Evolutionary conservation across 2,888 invertebrate genomes (phyloP).

Genomic region (Lycia hirtaria): DNA sequence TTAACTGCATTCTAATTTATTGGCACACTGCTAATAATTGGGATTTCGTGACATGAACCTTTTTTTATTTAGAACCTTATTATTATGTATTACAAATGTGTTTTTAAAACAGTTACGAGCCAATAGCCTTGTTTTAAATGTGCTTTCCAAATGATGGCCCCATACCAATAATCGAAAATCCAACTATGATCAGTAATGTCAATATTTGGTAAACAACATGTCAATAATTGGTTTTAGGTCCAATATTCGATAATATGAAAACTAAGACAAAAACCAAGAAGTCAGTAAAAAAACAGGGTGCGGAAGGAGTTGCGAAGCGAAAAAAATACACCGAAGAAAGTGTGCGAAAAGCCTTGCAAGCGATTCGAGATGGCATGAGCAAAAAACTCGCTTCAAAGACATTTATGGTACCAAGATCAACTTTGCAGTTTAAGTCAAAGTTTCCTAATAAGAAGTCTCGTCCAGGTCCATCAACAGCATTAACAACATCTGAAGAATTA

Average conservation of each 20-base stretch:
- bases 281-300: not conserved
- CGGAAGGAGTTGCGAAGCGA: slow-evolving; percentile 7
- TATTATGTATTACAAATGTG: slow-evolving; percentile 1
- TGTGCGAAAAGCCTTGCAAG: slow-evolving; percentile 20
- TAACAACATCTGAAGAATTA: slow-evolving; percentile 15
- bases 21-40: slow-evolving; percentile 17
- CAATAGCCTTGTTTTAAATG: not conserved
- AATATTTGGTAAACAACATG: slow-evolving; percentile 2
- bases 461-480: slow-evolving; percentile 19
- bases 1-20: slow-evolving; percentile 11
- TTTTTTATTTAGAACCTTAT: not conserved
- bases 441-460: slow-evolving; percentile 12
- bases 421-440: slow-evolving; percentile 7
- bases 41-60: slow-evolving; percentile 5
- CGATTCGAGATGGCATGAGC: slow-evolving; percentile 22
- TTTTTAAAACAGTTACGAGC: slow-evolving; percentile 1
- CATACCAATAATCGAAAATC: slow-evolving; percentile 17
- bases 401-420: slow-evolving; percentile 20
- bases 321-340: slow-evolving; percentile 11
- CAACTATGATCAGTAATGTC: slow-evolving; percentile 18
- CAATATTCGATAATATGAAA: slow-evolving; percentile 10
- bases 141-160: slow-evolving; percentile 19
- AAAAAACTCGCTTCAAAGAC: slow-evolving; percentile 2
- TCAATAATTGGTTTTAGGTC: slow-evolving; percentile 18
- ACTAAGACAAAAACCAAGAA: slow-evolving; percentile 3